These are phyloP conservation scores for Heteractis magnifica DNA, from an alignment of 92 coral and sea anemone genomes.

Conservation along the genomic window DNA sequence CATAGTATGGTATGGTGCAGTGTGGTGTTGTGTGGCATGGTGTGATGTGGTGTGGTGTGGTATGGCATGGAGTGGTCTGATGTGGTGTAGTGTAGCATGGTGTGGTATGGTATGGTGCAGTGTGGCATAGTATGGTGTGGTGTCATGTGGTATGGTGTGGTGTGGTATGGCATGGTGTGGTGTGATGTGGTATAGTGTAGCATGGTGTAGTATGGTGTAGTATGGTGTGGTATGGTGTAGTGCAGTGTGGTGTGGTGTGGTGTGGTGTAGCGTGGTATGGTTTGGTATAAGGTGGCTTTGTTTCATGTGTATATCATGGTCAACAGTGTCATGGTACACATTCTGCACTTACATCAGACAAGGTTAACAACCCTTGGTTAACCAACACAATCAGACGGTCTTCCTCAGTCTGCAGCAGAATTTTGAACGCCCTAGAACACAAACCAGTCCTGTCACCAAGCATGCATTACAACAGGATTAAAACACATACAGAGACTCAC, in stretches of 20 bases:
- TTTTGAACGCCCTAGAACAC: slow-evolving; percentile 79
- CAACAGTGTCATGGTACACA: not conserved
- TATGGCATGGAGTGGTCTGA: too few species aligned
- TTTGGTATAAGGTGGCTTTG: not conserved
- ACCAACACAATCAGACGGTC: slow-evolving; percentile 88
- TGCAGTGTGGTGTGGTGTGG: not conserved
- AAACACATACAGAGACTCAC: slow-evolving; percentile 21
- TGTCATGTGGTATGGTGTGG: not conserved
- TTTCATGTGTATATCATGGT: not conserved
- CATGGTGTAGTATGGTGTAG: slow-evolving; percentile 5
- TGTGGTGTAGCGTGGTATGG: not conserved
- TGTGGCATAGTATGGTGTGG: not conserved
- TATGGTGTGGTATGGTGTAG: not conserved
- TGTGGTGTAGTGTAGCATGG: not conserved
- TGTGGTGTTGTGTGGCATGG: too few species aligned
- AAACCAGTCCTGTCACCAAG: not conserved
- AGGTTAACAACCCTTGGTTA: slow-evolving; percentile 83
- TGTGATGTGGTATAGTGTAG: not conserved
- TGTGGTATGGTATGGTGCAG: not conserved
- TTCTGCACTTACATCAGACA: slow-evolving; percentile 79
- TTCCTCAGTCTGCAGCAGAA: slow-evolving; percentile 92
- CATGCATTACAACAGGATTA: too few species aligned
- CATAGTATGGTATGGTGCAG: not conserved
- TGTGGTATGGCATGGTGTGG: not conserved
- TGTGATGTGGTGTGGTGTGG: too few species aligned